Percentiles rank a stretch among this genome's conserved stretches.
These are phyloP conservation scores for Protaetia brevitarsis DNA, from an alignment of 1,140 invertebrate species.

Conservation along the genomic window DNA sequence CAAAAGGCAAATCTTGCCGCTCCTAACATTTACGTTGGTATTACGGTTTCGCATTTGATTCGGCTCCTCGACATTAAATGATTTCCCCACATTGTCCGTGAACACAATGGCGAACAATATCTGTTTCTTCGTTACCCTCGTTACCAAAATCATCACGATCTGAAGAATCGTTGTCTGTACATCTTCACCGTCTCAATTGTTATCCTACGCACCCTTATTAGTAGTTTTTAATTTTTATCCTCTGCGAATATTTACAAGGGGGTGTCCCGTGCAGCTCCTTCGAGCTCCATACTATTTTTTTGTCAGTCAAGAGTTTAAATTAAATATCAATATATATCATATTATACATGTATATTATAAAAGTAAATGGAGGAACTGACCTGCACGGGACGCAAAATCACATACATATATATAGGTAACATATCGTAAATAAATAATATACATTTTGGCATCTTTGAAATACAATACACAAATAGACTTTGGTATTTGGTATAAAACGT, in stretches of 20 bases:
- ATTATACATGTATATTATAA: neutral
- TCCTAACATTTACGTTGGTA: no score
- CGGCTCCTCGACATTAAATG: neutral
- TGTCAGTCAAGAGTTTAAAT: slow-evolving; percentile 18
- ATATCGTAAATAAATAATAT: slow-evolving; percentile 58
- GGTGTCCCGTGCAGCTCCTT: slow-evolving; percentile 21
- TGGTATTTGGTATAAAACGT: slow-evolving; percentile 55
- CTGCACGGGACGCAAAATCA: slow-evolving; percentile 44
- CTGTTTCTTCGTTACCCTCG: neutral
- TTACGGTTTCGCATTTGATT: neutral
- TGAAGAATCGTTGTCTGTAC: slow-evolving; percentile 23
- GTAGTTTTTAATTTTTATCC: slow-evolving; percentile 9
- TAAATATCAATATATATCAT: neutral
- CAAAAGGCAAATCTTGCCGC: no score
- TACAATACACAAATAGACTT: slow-evolving; percentile 62
- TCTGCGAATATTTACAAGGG: slow-evolving; percentile 35
- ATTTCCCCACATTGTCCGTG: neutral
- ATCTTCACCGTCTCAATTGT: slow-evolving; percentile 12
- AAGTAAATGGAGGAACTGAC: slow-evolving; percentile 16
- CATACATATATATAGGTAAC: slow-evolving; percentile 51
- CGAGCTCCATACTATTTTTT: slow-evolving; percentile 6
- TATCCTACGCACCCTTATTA: slow-evolving; percentile 21
- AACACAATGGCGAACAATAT: neutral
- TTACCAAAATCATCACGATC: neutral
- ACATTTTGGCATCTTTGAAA: slow-evolving; percentile 61